Percentiles rank a stretch among this genome's conserved stretches.
phyloP scores from a whole-genome alignment of 2,888 invertebrate species.

The Temnothorax unifasciatus region DNA sequence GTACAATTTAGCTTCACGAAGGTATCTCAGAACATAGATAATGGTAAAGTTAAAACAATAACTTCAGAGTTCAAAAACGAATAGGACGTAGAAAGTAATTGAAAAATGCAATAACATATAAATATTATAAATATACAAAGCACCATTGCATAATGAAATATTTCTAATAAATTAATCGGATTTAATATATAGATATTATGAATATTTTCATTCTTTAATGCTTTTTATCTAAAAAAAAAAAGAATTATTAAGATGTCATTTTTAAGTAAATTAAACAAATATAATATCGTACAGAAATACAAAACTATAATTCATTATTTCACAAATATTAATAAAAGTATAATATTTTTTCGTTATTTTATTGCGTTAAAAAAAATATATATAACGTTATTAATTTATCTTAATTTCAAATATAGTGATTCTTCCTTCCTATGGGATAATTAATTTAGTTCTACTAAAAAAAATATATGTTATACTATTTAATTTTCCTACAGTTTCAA shows the following conservation, averaged over 20 bases:
- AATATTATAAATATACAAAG: neutral
- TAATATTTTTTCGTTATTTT: neutral
- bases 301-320: neutral
- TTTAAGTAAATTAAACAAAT: neutral
- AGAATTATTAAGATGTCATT: neutral
- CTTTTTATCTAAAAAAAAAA: neutral
- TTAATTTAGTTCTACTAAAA: conserved; percentile 8
- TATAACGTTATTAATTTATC: conserved; percentile 2
- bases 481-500: conserved; percentile 63
- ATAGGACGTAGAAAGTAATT: neutral
- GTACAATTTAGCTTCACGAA: conserved; percentile 24
- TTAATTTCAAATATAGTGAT: neutral
- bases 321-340: neutral
- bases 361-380: neutral
- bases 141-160: neutral
- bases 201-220: neutral
- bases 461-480: neutral
- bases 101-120: neutral
- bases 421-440: neutral
- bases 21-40: neutral
- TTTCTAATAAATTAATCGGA: neutral
- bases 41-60: neutral
- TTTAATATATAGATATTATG: neutral
- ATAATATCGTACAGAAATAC: neutral
- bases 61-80: neutral